Evolutionary conservation across 2,888 invertebrate species (phyloP).

Genomic region (Frankliniella fusca): DNA sequence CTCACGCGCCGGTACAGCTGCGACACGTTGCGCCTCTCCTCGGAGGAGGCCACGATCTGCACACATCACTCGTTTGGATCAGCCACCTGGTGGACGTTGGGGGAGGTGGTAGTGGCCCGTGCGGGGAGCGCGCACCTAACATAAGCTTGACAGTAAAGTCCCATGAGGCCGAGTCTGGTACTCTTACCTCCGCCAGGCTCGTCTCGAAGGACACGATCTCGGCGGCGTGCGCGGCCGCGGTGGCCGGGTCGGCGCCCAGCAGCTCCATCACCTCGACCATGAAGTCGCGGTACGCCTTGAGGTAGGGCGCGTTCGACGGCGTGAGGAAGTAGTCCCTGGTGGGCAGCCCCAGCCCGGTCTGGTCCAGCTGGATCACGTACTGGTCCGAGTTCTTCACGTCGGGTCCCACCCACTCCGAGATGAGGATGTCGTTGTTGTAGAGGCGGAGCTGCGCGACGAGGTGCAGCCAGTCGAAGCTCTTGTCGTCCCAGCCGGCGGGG

Average conservation of each 20-base stretch:
- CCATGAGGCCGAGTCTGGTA: too few relatives aligned
- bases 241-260: constrained; percentile 63
- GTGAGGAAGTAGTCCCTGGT: constrained; percentile 57
- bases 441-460: constrained; percentile 69
- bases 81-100: too few relatives aligned
- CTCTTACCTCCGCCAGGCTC: constrained; percentile 57
- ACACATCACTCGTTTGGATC: constrained; percentile 45
- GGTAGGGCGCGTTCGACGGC: constrained; percentile 60
- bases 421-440: constrained; percentile 79
- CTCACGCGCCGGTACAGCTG: constrained; percentile 77
- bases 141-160: too few relatives aligned
- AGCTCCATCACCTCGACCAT: constrained; percentile 67
- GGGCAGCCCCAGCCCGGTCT: constrained; percentile 76
- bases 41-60: constrained; percentile 70
- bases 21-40: constrained; percentile 77
- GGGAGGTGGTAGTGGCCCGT: too few relatives aligned
- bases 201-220: constrained; percentile 77
- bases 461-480: constrained; percentile 65
- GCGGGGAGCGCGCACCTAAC: too few relatives aligned
- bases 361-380: constrained; percentile 85
- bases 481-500: constrained; percentile 58
- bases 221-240: constrained; percentile 62
- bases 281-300: constrained; percentile 75
- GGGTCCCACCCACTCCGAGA: constrained; percentile 85
- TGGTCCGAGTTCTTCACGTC: constrained; percentile 90